Evolutionary conservation across 2,113 vertebrate genomes (phyloP).

Genomic region (Delphinus delphis): DNA sequence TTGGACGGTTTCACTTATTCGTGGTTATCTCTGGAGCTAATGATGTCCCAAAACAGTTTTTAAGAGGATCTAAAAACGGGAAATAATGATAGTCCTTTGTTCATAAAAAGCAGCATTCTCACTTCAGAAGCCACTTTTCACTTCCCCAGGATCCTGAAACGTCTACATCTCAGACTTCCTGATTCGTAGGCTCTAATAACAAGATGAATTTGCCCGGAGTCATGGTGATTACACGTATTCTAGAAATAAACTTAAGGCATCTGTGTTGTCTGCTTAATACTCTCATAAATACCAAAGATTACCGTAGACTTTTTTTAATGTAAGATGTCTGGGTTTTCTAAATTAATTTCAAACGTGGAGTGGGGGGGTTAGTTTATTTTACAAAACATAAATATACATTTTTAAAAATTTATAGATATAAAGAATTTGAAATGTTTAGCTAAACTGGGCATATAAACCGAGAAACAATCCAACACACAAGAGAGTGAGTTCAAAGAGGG

Average conservation of each 20-base stretch:
- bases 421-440: neutral
- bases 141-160: slow-evolving; percentile 32
- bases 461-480: neutral
- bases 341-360: neutral
- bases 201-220: neutral
- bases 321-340: slow-evolving; percentile 16
- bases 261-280: neutral
- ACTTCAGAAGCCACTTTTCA: slow-evolving; percentile 48
- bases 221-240: neutral
- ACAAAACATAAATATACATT: neutral
- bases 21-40: slow-evolving; percentile 8
- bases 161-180: slow-evolving; percentile 49
- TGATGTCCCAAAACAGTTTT: neutral
- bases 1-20: neutral
- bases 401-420: neutral
- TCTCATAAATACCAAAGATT: slow-evolving; percentile 21
- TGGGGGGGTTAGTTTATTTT: neutral
- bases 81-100: slow-evolving; percentile 51
- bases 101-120: slow-evolving; percentile 49
- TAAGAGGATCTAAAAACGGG: slow-evolving; percentile 40
- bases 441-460: neutral
- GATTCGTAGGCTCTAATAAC: slow-evolving; percentile 45
- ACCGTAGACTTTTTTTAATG: neutral
- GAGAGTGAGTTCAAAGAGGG: neutral
- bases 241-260: slow-evolving; percentile 41